Conservation (phyloP, 64 coral and sea anemone genomes). For the Stichodactyla mertensii region DNA sequence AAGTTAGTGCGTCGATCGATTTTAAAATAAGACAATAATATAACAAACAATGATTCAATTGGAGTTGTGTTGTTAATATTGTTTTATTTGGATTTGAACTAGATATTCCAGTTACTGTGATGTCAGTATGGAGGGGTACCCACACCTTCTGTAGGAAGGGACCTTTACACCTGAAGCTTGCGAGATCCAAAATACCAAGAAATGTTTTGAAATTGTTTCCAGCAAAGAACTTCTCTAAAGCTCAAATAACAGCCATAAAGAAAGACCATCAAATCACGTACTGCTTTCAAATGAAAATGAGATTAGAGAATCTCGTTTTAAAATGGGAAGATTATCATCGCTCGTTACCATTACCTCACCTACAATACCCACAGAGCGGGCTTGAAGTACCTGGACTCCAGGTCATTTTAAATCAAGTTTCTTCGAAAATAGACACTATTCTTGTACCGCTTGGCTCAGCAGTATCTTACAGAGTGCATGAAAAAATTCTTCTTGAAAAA, state of each 20-base stretch:
- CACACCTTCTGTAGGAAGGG: neutral
- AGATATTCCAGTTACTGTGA: neutral
- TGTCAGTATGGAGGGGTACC: neutral
- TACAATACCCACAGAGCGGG: slow-evolving; percentile 10
- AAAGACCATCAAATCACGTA: slow-evolving; percentile 6
- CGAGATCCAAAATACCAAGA: neutral
- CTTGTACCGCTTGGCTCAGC: slow-evolving; percentile 65
- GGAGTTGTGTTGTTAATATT: neutral
- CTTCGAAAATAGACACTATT: slow-evolving; percentile 29
- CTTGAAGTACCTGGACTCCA: slow-evolving; percentile 43
- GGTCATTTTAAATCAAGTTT: neutral
- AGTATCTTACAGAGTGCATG: slow-evolving; percentile 52
- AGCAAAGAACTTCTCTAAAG: slow-evolving; percentile 43
- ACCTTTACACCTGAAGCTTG: neutral
- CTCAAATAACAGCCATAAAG: slow-evolving; percentile 17
- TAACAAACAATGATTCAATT: neutral
- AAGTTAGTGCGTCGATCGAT: neutral
- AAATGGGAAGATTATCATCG: slow-evolving; percentile 52
- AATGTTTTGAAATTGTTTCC: slow-evolving; percentile 35
- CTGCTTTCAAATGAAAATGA: slow-evolving; percentile 37
- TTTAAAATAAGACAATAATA: neutral
- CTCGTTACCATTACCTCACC: slow-evolving; percentile 34
- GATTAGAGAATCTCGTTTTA: slow-evolving; percentile 17
- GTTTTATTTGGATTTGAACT: neutral
- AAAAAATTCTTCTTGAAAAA: slow-evolving; percentile 58